A percentile compares a stretch with the other conserved stretches of the same genome.
Conservation (phyloP, 2,888 invertebrate species). For the Agrilus cyanescens region DNA sequence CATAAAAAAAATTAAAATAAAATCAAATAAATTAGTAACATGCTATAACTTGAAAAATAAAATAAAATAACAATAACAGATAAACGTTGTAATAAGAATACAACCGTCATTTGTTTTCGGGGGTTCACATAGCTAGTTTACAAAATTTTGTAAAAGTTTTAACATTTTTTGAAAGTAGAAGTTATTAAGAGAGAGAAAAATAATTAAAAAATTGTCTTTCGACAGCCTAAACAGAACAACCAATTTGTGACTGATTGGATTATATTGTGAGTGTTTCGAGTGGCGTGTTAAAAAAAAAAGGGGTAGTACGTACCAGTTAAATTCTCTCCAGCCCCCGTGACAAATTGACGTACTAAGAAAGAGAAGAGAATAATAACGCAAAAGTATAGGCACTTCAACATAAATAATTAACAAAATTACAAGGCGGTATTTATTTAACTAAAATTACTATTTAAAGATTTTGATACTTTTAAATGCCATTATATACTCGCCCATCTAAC, state of each 20-base stretch:
- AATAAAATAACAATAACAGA: constrained; percentile 19
- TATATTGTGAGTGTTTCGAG: constrained; percentile 30
- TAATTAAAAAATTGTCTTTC: neutral
- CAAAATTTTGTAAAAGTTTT: constrained; percentile 5
- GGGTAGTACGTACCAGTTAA: constrained; percentile 38
- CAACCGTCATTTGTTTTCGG: constrained; percentile 33
- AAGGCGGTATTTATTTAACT: too few species aligned
- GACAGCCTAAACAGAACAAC: constrained; percentile 34
- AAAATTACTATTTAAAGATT: too few species aligned
- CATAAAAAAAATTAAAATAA: constrained; percentile 5
- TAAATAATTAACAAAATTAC: constrained; percentile 24
- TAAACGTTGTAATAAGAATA: constrained; percentile 16
- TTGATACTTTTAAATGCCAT: too few species aligned
- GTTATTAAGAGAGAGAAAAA: constrained; percentile 6
- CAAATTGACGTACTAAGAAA: constrained; percentile 42
- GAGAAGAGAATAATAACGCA: constrained; percentile 38
- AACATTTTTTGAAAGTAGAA: constrained; percentile 8
- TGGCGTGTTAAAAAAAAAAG: constrained; percentile 34
- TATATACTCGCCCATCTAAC: too few species aligned
- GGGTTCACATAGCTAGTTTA: constrained; percentile 22
- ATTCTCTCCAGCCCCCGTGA: constrained; percentile 41
- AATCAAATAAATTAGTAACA: constrained; percentile 26
- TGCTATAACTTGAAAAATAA: constrained; percentile 34
- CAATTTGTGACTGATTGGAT: constrained; percentile 32
- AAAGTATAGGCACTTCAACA: constrained; percentile 38